Base-by-base conservation (phyloP, 1,140 invertebrate genomes). In the Aporrectodea caliginosa region DNA sequence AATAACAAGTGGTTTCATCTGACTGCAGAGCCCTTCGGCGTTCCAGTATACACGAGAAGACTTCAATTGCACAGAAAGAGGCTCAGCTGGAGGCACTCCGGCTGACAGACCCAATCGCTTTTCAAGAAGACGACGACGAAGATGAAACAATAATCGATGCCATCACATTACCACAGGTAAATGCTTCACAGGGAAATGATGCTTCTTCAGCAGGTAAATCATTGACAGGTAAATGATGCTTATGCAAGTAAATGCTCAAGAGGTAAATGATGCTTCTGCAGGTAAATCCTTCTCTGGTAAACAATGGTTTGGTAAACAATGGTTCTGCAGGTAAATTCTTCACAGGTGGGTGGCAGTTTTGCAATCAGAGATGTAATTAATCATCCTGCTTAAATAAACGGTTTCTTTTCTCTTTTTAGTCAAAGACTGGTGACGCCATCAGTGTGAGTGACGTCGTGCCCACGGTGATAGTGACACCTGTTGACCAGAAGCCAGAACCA, bases 11-110 rank as follows among this genome's bases (percentile, higher is more conserved):
- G n/a, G n/a, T n/a, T n/a, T n/a, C n/a, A n/a, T n/a, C n/a, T n/a
- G 43, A 58, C 22, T 58, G 6, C 22, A 58, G 43, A 58, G 43
- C 43, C 6, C 6, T 58, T 6, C 6, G 73, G 30, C 31, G 73
- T n/a, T 74, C 73, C 29, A 74, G 73, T 31, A 33, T 74, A n/a
- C 73, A 74, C 16, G 73, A 74, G 6, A 74, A 74, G 73, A 34
- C 73, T 22, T 33, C 73, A n/a, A 74, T 74, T n/a, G 73, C 73
- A 16, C 73, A 74, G 6, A 74, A 34, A 14, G 73, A 74, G 22
- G 73, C 73, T 16, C 31, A 33, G 31, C n/a, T 74, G 73, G 73
- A 74, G 16, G 73, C 43, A 58, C 43, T 58, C 22, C 43, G 43
- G 22, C 43, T 58, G 6, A 58, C 6, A 58, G 43, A 58, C 6